Percentiles rank a stretch among this genome's conserved stretches.
phyloP scores from a whole-genome alignment of 1,140 invertebrate species.

The Glossosoma conforme region DNA sequence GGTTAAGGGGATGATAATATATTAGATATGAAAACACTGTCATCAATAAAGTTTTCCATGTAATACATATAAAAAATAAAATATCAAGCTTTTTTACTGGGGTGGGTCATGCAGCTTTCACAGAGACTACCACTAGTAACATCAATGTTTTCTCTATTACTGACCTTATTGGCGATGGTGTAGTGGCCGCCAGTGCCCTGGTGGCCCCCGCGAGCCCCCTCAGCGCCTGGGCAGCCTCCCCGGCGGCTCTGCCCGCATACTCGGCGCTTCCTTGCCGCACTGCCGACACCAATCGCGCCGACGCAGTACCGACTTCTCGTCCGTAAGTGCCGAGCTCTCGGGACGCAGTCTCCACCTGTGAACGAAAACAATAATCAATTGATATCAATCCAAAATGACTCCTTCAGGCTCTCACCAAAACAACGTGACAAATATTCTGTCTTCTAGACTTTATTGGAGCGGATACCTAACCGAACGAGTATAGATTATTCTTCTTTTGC shows the following conservation, averaged over 20 bases:
- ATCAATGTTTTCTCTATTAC: too few species aligned
- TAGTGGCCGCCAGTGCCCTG: constrained; percentile 51
- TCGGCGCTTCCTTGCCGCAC: constrained; percentile 79
- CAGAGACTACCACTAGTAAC: too few species aligned
- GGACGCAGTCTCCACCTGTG: constrained; percentile 66
- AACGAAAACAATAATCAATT: constrained; percentile 9
- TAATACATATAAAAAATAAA: too few species aligned
- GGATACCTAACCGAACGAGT: too few species aligned
- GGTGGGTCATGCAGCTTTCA: too few species aligned
- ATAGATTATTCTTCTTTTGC: too few species aligned
- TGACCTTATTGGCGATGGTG: background rate
- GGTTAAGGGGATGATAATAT: too few species aligned
- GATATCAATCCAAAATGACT: too few species aligned
- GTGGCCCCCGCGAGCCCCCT: constrained; percentile 67
- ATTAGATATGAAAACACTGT: background rate
- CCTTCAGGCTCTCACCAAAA: too few species aligned
- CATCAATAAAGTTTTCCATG: background rate
- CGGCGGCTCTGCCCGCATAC: constrained; percentile 76
- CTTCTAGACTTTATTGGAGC: too few species aligned
- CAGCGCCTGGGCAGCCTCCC: constrained; percentile 73
- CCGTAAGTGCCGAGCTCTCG: constrained; percentile 64
- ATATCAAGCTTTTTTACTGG: too few species aligned
- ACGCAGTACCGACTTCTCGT: constrained; percentile 57
- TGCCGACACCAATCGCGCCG: constrained; percentile 81
- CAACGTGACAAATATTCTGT: too few species aligned